These are phyloP conservation scores for Buphagus erythrorhynchus DNA, from an alignment of 2,797 vertebrate species.

Conservation along the genomic window DNA sequence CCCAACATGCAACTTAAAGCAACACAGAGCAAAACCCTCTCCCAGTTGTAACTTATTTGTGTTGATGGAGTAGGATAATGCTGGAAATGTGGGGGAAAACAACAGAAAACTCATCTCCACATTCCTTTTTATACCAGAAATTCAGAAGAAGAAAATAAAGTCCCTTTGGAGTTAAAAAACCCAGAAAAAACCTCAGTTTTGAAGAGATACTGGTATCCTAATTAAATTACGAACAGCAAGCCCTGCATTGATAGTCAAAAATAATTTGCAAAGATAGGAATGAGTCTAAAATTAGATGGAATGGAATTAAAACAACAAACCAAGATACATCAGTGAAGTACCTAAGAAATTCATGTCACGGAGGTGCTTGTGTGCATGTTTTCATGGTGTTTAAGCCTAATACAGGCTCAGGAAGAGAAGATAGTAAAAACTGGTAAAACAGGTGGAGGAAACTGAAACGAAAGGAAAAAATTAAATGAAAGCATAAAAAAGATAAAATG, in stretches of 20 bases:
- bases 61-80: not conserved
- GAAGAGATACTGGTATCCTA: not conserved
- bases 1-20: not conserved
- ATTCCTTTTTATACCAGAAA: not conserved
- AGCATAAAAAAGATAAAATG: not conserved
- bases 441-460: not conserved
- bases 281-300: not conserved
- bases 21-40: not conserved
- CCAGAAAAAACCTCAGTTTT: not conserved
- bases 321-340: not conserved
- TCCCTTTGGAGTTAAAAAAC: not conserved
- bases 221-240: not conserved
- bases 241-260: not conserved
- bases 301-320: not conserved
- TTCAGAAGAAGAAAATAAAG: not conserved
- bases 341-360: accelerated
- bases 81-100: not conserved
- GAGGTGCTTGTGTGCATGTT: not conserved
- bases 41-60: not conserved
- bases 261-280: not conserved
- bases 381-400: not conserved
- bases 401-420: not conserved
- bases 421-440: not conserved
- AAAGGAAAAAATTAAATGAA: not conserved
- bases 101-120: not conserved